A percentile compares a stretch with the other conserved stretches of the same genome.
Conservation (phyloP, 2,113 vertebrate species). For the Clupea harengus region DNA sequence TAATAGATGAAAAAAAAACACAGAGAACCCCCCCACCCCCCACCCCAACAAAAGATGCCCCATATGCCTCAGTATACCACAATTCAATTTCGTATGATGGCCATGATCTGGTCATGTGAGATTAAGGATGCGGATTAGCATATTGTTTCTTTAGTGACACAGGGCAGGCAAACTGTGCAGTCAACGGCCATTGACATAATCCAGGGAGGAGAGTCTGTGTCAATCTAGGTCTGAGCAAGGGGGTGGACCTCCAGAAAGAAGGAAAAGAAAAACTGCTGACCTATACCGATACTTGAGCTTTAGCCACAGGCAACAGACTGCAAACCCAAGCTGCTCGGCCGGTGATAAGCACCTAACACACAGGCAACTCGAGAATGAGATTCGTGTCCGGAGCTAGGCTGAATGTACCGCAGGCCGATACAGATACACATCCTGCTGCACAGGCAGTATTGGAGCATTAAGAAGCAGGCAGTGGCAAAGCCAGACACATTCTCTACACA, state of each 20-base stretch:
- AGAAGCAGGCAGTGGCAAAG: neutral
- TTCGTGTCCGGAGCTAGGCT: neutral
- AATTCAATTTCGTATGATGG: slow-evolving; percentile 42
- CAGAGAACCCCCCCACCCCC: neutral
- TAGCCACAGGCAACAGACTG: neutral
- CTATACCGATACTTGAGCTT: slow-evolving; percentile 14
- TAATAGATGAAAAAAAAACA: slow-evolving; percentile 19
- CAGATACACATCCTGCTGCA: slow-evolving; percentile 5
- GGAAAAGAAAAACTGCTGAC: neutral
- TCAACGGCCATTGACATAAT: neutral
- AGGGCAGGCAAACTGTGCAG: neutral
- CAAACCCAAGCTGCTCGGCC: neutral
- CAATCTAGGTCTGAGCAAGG: neutral
- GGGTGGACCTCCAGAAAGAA: neutral
- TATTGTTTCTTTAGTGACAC: slow-evolving; percentile 37
- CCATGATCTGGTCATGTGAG: slow-evolving; percentile 32
- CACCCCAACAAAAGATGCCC: slow-evolving; percentile 22
- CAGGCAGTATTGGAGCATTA: slow-evolving; percentile 3
- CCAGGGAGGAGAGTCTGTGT: neutral
- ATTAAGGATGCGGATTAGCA: slow-evolving; percentile 44
- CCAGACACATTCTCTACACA: neutral
- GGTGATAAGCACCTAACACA: neutral
- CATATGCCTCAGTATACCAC: slow-evolving; percentile 33
- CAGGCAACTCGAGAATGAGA: neutral
- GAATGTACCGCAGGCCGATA: neutral